Evolutionary conservation across 2,888 invertebrate species (phyloP), one percentile per base, ranked within the genome.

Genomic region (Dryobota labecula): DNA sequence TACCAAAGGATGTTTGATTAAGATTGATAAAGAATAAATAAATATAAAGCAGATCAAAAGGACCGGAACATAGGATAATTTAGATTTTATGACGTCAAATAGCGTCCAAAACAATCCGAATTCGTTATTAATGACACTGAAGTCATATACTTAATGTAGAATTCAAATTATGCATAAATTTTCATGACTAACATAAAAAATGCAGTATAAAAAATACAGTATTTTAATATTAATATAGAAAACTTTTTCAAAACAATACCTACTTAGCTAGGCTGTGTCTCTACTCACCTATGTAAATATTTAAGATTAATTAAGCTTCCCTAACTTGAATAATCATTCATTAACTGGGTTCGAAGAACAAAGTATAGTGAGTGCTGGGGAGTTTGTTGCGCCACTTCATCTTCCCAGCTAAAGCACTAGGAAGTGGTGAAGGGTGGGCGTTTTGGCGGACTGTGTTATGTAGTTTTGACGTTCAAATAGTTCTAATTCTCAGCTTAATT

Each of bases 81-180:
- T n/a, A 27, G 7, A 47, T 58, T 58, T 49, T 7, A 15, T 51
- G 51, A 51, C 49, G 67, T 66, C 24, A 57, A 51, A 20, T 13
- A 45, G 2, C 8, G 36, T 24, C 41, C 6, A 41, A 27, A 41
- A 36, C 7, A 15, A 49, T 33, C 11, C 13, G 8, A 47, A 57
- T 51, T 56, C 13, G 18, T n/a, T 18, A 43, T 18, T 20, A 38
- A 45, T 45, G 76, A 58, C 45, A 47, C 38, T 76, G 18, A 27
- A 41, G 13, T 73, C 38, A 36, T 13, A 71, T 73, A n/a, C n/a
- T n/a, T n/a, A 30, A 24, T 27, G 20, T 24, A 36, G 27, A 43
- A 43, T 58, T 27, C 20, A 51, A 18, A 61, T 43, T 61, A 30
- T 18, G 36, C 15, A 45, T n/a, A 1, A 7, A 45, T 38, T 30